Evolutionary conservation across 2,113 vertebrate species (phyloP).

Genomic region (Puntigrus tetrazona): DNA sequence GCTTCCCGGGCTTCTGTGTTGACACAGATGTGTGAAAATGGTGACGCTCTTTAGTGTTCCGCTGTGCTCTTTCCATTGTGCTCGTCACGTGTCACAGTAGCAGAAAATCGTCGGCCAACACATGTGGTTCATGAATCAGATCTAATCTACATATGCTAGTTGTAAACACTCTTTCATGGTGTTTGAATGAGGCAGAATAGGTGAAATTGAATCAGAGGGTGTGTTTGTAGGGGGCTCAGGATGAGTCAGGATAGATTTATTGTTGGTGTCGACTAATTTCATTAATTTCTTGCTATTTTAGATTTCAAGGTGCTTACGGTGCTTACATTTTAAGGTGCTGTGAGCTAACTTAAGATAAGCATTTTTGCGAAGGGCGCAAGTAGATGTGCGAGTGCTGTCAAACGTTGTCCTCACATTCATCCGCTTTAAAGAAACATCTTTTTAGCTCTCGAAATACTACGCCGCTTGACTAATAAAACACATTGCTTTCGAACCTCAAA

Average conservation of each 20-base stretch:
- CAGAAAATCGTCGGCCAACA: background rate
- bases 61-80: background rate
- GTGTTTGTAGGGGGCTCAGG: background rate
- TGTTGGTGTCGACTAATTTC: background rate
- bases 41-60: background rate
- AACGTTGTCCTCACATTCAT: background rate
- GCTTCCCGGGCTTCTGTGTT: background rate
- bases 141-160: background rate
- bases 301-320: background rate
- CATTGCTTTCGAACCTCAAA: background rate
- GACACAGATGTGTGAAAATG: slow-evolving; percentile 6
- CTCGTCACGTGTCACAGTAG: background rate
- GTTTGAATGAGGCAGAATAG: background rate
- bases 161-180: background rate
- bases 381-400: background rate
- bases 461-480: background rate
- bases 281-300: background rate
- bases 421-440: background rate
- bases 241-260: background rate
- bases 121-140: background rate
- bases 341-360: background rate
- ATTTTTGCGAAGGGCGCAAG: too few species aligned
- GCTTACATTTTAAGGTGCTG: background rate
- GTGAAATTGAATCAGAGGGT: background rate
- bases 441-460: background rate